phyloP scores from a whole-genome alignment of 2,797 vertebrate species.

The Chiroxiphia lanceolata region DNA sequence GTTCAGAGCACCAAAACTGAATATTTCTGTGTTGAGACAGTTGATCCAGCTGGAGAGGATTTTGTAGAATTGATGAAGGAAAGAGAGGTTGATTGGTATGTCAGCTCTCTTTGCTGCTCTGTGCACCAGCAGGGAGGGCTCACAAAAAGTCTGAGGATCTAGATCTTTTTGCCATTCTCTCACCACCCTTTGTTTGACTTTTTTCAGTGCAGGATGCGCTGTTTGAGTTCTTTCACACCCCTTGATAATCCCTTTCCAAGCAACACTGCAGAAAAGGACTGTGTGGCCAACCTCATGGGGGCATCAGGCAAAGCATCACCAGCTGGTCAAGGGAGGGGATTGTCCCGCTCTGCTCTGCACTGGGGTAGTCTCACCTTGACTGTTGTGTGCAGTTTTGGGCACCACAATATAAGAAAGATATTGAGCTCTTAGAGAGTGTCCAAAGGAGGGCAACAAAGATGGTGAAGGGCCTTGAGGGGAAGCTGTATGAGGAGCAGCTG shows the following conservation, averaged over 20 bases:
- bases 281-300: no score
- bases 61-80: background rate
- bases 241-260: background rate
- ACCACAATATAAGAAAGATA: background rate
- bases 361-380: background rate
- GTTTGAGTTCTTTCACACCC: background rate
- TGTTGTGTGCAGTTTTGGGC: background rate
- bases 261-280: background rate
- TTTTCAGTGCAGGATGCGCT: background rate
- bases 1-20: background rate
- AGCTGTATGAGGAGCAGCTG: background rate
- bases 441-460: background rate
- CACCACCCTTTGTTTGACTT: background rate
- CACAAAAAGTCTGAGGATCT: background rate
- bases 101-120: background rate
- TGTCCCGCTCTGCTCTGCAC: background rate
- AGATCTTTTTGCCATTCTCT: background rate
- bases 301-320: background rate
- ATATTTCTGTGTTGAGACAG: background rate
- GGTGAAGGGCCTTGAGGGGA: background rate
- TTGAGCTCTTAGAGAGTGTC: background rate
- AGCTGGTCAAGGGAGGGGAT: rapidly evolving
- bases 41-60: background rate
- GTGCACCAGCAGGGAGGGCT: background rate
- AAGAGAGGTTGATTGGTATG: background rate